Percentiles rank a stretch among this genome's conserved stretches.
Evolutionary conservation across 2,888 invertebrate genomes (phyloP).

Genomic region (Parelbella ahira): DNA sequence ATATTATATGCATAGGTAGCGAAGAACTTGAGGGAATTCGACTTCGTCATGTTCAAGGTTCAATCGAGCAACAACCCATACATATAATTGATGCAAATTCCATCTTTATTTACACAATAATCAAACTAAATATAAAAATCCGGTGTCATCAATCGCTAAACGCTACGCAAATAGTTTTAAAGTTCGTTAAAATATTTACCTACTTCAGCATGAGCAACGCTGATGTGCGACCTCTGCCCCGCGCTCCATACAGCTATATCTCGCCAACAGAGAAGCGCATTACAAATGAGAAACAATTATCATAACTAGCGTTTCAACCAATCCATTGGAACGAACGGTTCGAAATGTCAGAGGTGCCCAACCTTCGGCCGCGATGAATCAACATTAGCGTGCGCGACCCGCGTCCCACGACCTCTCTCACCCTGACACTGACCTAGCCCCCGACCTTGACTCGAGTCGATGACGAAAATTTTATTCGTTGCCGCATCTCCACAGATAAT

Average conservation of each 20-base stretch:
- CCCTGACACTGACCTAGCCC: slow-evolving; percentile 45
- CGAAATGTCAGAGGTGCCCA: slow-evolving; percentile 63
- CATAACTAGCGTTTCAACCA: slow-evolving; percentile 25
- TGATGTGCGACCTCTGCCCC: slow-evolving; percentile 15
- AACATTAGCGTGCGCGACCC: slow-evolving; percentile 47
- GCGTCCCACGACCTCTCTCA: slow-evolving; percentile 60
- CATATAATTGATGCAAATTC: too few relatives aligned
- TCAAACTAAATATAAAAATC: too few relatives aligned
- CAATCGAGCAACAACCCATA: too few relatives aligned
- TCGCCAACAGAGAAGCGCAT: slow-evolving; percentile 5
- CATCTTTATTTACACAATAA: too few relatives aligned
- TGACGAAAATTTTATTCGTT: slow-evolving; percentile 41
- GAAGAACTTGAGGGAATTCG: too few relatives aligned
- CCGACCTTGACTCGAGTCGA: slow-evolving; percentile 39
- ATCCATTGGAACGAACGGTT: slow-evolving; percentile 29
- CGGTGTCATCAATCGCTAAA: too few relatives aligned
- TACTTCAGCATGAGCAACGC: slow-evolving; percentile 3
- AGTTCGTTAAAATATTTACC: slow-evolving; percentile 9
- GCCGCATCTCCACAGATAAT: slow-evolving; percentile 28
- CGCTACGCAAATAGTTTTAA: slow-evolving; percentile 8
- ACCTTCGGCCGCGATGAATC: slow-evolving; percentile 59
- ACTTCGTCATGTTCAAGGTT: too few relatives aligned
- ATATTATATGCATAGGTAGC: too few relatives aligned
- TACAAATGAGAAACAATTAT: slow-evolving; percentile 27
- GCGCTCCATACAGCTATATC: slow-evolving; percentile 5